phyloP scores from a whole-genome alignment of 2,797 vertebrate species.

The Enteromius mattozi region DNA sequence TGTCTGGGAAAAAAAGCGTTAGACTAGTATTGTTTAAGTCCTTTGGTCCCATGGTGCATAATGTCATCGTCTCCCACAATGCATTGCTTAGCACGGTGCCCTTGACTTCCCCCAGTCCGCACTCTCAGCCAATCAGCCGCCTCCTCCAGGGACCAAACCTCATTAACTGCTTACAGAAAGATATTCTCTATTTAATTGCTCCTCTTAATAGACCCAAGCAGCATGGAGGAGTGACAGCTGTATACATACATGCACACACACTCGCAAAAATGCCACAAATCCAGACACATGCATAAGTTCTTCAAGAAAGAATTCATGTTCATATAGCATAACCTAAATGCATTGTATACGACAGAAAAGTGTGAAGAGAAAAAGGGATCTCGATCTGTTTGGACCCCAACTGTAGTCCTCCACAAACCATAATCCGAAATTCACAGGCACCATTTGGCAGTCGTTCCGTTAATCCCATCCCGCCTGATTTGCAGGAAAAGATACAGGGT shows the following conservation, averaged over 20 bases:
- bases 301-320: background rate
- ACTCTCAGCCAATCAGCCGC: constrained; percentile 59
- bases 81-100: constrained; percentile 57
- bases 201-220: constrained; percentile 78
- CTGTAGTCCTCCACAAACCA: background rate
- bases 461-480: constrained; percentile 47
- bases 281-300: constrained; percentile 2
- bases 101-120: constrained; percentile 61
- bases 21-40: constrained; percentile 42
- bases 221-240: constrained; percentile 79
- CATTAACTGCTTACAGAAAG: constrained; percentile 85
- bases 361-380: background rate
- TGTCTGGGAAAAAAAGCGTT: constrained; percentile 43
- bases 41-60: constrained; percentile 51
- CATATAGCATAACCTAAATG: background rate
- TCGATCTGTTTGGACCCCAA: background rate
- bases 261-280: constrained; percentile 13
- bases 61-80: constrained; percentile 62
- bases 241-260: constrained; percentile 68
- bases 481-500: constrained; percentile 31
- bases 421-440: constrained; percentile 30
- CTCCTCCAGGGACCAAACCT: constrained; percentile 83
- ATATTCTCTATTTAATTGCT: constrained; percentile 85
- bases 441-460: constrained; percentile 32
- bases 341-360: background rate